phyloP scores from a whole-genome alignment of 2,797 vertebrate species.

The Pseudochirops corinnae region DNA sequence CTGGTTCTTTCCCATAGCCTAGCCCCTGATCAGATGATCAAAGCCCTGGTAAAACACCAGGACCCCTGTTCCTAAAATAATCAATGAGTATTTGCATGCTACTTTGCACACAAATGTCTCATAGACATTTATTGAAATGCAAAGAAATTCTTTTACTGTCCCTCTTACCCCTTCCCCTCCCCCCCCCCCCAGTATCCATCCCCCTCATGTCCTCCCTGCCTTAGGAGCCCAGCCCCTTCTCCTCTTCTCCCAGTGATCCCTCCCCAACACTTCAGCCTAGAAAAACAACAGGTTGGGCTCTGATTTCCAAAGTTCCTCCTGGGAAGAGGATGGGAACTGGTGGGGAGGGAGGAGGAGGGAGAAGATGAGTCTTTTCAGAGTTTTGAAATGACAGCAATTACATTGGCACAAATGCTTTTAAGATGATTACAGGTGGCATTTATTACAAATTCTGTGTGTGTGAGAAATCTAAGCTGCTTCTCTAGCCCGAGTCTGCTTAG shows the following conservation, averaged over 20 bases:
- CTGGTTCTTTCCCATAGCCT: neutral
- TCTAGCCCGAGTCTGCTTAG: constrained; percentile 57
- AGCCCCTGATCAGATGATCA: neutral
- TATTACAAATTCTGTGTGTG: constrained; percentile 69
- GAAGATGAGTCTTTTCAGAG: constrained; percentile 60
- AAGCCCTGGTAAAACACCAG: neutral
- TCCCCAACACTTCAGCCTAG: neutral
- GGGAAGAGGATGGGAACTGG: constrained; percentile 39
- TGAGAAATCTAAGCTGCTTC: constrained; percentile 55
- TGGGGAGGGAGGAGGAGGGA: neutral
- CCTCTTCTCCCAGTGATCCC: neutral
- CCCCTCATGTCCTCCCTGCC: neutral
- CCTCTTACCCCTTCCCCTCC: neutral
- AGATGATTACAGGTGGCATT: constrained; percentile 72
- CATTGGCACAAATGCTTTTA: constrained; percentile 69
- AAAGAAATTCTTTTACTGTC: neutral
- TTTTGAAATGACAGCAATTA: constrained; percentile 74
- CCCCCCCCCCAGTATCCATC: neutral
- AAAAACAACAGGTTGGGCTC: neutral
- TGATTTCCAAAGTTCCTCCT: constrained; percentile 43
- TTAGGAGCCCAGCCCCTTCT: neutral
- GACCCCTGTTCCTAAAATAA: constrained; percentile 34
- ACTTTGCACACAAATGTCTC: neutral
- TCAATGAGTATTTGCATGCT: constrained; percentile 4
- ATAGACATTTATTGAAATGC: constrained; percentile 38